phyloP scores from a whole-genome alignment of 2,113 vertebrate genomes.

The Brachyhypopomus gauderio region DNA sequence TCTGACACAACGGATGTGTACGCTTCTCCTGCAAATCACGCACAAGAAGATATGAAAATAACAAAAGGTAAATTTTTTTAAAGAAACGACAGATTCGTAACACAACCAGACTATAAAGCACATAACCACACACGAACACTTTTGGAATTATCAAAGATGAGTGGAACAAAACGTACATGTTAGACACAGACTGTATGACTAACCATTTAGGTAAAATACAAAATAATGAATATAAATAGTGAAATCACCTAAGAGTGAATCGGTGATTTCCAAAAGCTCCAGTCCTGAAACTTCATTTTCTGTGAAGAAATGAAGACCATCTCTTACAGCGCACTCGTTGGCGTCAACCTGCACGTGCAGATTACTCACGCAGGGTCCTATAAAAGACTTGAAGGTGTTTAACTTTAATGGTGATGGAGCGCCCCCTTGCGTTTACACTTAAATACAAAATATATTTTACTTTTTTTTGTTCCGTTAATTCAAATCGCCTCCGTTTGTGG shows the following conservation, averaged over 20 bases:
- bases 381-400: neutral
- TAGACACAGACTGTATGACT: neutral
- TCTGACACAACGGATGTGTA: neutral
- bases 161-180: neutral
- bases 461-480: neutral
- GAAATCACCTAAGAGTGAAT: constrained; percentile 50
- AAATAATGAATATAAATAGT: too few species aligned
- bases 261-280: constrained; percentile 52
- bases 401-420: neutral
- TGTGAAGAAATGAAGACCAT: constrained; percentile 37
- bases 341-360: neutral
- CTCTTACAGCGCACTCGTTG: neutral
- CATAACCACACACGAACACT: neutral
- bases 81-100: neutral
- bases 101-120: neutral
- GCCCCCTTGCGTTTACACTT: constrained; percentile 21
- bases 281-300: constrained; percentile 51
- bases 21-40: neutral
- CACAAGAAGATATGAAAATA: neutral
- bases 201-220: neutral
- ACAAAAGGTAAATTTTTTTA: neutral
- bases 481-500: neutral
- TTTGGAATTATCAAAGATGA: neutral
- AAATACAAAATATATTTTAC: neutral
- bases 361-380: neutral